Evolutionary conservation across 1,140 invertebrate genomes (phyloP), one percentile per base, ranked within the genome.

Genomic region (Trinorchestia longiramus): DNA sequence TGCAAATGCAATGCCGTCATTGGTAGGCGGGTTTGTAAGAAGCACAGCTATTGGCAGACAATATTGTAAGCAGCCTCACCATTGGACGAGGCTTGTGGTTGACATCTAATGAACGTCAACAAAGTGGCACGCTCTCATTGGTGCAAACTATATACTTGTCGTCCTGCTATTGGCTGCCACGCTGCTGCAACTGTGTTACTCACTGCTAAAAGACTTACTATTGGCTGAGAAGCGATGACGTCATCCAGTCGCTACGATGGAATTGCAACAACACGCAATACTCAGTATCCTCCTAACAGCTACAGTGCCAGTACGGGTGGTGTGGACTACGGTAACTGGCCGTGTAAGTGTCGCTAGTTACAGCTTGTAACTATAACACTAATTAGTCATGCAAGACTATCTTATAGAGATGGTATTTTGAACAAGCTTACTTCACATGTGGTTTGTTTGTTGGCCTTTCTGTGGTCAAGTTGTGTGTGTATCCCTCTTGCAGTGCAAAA

Each of bases 281-380:
- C 92, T 40, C 92, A 94, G 92, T 45, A 47, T 40, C 92, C 92
- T 40, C 92, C 92, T 44, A 94, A 94, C 92, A 94, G 92, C 40
- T 94, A 94, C 92, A 94, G 92, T 43, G 44, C 15, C 40, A 94
- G 43, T 94, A 45, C 44, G 8, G 92, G 92, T 8, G 92, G 92
- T 40, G 92, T 94, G 19, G 92, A 94, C 92, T 95, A 95, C 57
- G 95, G 57, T n/a, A 44, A 92, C 44, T 91, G 47, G 95, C 91
- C 91, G 19, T 96, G 95, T 95, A 45, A 62, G 62, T 96, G 87
- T 41, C 41, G 15, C 62, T 77, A 77, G 62, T 77, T 15, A 36
- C 62, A 77, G n/a, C n/a, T n/a, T n/a, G n/a, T n/a, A n/a, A n/a
- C n/a, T n/a, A n/a, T n/a, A n/a, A n/a, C n/a, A n/a, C n/a, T n/a